Percentiles rank a stretch among this genome's conserved stretches.
Evolutionary conservation across 2,888 invertebrate species (phyloP).

Genomic region (Lasius fuliginosus): DNA sequence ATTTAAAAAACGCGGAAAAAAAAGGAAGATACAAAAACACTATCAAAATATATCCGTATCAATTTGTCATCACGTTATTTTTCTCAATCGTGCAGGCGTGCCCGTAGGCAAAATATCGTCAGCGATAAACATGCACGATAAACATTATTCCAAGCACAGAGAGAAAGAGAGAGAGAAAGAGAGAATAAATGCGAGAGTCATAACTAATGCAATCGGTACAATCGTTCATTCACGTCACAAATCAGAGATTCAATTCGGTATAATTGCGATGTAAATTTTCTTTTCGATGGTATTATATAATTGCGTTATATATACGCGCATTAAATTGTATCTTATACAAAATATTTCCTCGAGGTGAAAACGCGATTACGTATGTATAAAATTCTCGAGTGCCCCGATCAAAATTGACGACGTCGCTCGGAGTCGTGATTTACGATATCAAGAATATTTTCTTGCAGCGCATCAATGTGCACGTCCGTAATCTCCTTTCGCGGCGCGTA

Average conservation of each 20-base stretch:
- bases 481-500: background rate
- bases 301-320: background rate
- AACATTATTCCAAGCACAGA: slow-evolving; percentile 20
- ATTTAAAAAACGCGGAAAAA: background rate
- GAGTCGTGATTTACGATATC: slow-evolving; percentile 41
- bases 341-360: background rate
- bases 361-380: slow-evolving; percentile 13
- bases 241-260: background rate
- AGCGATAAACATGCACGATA: slow-evolving; percentile 24
- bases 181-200: background rate
- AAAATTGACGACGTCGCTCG: slow-evolving; percentile 11
- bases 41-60: background rate
- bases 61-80: slow-evolving; percentile 34
- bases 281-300: no score
- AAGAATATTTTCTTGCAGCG: slow-evolving; percentile 23
- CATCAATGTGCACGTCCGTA: background rate
- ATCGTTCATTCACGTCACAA: background rate
- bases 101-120: slow-evolving; percentile 25
- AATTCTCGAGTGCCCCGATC: background rate
- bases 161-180: background rate
- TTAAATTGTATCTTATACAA: background rate
- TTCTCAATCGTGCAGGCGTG: background rate
- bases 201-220: slow-evolving; percentile 5
- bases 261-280: background rate
- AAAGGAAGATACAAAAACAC: background rate